Conservation (phyloP, 2,888 invertebrate species). For the Elgonia sp. region DNA sequence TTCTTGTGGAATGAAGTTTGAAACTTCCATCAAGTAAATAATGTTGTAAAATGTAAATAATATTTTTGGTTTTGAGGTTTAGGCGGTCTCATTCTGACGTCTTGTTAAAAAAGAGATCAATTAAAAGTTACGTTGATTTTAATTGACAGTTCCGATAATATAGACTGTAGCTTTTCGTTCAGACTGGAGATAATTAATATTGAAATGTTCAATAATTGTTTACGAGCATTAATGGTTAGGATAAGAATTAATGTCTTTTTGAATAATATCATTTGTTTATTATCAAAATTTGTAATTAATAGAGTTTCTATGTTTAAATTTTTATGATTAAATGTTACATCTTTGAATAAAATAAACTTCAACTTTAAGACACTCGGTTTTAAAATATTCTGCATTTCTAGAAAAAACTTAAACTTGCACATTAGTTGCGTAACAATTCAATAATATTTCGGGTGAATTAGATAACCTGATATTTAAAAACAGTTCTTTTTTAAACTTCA, state of each 20-base stretch:
- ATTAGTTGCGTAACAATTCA: no score
- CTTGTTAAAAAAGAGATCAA: background rate
- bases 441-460: no score
- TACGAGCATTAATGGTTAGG: background rate
- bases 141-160: constrained; percentile 29
- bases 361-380: no score
- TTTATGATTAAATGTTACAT: no score
- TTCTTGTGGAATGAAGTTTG: constrained; percentile 5
- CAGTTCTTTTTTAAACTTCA: no score
- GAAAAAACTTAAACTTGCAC: no score
- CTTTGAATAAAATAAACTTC: background rate
- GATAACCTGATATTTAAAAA: no score
- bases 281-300: background rate
- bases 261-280: no score
- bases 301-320: background rate
- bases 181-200: background rate
- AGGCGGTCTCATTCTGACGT: background rate
- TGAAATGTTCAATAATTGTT: constrained; percentile 8
- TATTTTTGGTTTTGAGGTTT: background rate
- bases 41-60: constrained; percentile 1
- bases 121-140: constrained; percentile 26
- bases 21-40: constrained; percentile 11
- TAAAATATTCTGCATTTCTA: no score
- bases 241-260: background rate
- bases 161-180: background rate